Evolutionary conservation across 2,113 vertebrate genomes (phyloP), one percentile per base, ranked within the genome.

Genomic region (Tachysurus vachellii): DNA sequence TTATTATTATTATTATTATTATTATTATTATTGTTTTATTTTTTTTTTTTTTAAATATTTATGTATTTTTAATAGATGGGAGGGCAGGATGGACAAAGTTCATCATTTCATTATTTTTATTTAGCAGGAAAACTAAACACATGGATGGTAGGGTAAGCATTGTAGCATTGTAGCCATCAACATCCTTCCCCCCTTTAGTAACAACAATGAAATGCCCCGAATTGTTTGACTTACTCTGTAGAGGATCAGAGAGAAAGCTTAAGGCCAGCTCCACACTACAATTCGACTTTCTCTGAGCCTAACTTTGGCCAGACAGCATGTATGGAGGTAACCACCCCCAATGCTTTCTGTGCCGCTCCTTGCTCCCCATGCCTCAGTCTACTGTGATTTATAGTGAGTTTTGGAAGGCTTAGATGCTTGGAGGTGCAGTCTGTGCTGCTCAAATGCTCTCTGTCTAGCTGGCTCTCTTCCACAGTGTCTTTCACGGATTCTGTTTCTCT

Each of bases 361-460:
- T n/a, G 47, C 54, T 86, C 50, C 82, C 66, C 53, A 68, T 90
- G 89, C 91, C 93, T 92, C 86, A 91, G 92, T 91, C 93, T 88
- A 68, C 91, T 85, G 84, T 93, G 93, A 94, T 94, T 93, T 93
- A 93, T 93, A 83, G 89, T 90, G 93, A 94, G 94, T 95, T 92
- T n/a, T n/a, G n/a, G n/a, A 93, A 94, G n/a, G n/a, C n/a, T n/a
- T n/a, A 94, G 94, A 90, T 91, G 50, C 79, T 92, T 89, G 59
- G 91, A 89, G 92, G 94, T 89, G 90, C 89, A 84, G 91, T 81
- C 87, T 90, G 90, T 90, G 89, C 86, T 61, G 91, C 87, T 94
- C 88, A 93, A 93, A 94, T 91, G 90, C 91, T 91, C 90, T 92
- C 90, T 89, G 90, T 86, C 90, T 87, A 62, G 47, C 88, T 86